phyloP scores from a whole-genome alignment of 1,140 invertebrate species.

The Paraescarpia echinospica region DNA sequence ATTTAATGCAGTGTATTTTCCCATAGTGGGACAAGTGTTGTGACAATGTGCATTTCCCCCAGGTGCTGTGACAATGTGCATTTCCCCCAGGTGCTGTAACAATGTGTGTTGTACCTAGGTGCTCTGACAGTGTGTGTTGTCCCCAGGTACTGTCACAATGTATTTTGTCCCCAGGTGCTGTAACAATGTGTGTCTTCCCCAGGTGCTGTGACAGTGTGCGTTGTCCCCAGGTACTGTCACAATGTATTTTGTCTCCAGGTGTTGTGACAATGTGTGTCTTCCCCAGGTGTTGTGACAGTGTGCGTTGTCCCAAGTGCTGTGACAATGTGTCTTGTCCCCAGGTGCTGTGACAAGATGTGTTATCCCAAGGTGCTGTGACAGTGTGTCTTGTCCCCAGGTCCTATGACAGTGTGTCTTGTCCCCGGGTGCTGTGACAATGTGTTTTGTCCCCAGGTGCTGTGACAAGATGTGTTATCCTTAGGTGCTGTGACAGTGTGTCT shows the following conservation, averaged over 20 bases:
- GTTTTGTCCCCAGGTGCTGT: slow-evolving; percentile 40
- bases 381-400: not conserved
- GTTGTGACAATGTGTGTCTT: not conserved
- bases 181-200: no score
- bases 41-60: no score
- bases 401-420: not conserved
- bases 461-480: slow-evolving; percentile 47
- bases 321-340: slow-evolving; percentile 29
- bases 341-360: slow-evolving; percentile 50
- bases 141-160: slow-evolving; percentile 44
- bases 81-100: not conserved
- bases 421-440: not conserved
- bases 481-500: not conserved
- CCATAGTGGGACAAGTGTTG: no score
- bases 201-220: not conserved
- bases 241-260: not conserved
- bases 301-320: not conserved
- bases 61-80: slow-evolving; percentile 34
- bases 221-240: not conserved
- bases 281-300: not conserved
- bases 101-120: no score
- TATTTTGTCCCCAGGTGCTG: slow-evolving; percentile 34
- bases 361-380: not conserved
- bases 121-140: slow-evolving; percentile 20
- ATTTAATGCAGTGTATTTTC: not conserved